Base-by-base conservation (phyloP, 2,797 vertebrate genomes). In the Apodemus agrarius region DNA sequence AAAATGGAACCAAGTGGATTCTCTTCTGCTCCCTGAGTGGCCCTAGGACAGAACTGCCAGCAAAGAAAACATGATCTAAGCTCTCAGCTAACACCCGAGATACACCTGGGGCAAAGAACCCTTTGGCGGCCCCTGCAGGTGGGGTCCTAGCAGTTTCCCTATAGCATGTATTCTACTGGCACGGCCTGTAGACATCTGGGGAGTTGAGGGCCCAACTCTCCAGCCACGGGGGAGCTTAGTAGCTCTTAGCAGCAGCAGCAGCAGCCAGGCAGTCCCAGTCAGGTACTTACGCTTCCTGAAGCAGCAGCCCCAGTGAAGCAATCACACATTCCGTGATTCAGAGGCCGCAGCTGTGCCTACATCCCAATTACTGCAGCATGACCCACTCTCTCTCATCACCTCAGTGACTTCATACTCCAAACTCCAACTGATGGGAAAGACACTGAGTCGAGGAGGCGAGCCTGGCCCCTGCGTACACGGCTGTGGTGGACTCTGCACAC, bases 381-480 rank as follows among this genome's bases (percentile, higher is more conserved):
- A 79, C 49, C 54, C 26, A 69, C 63, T 13, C 61, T 13, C 61
- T 29, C 26, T 65, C 63, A 49, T 22, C 74, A 16, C 87, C 82
- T 78, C 95, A 98, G 75, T 52, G 78, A 91, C 63, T 91, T 65
- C 24, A 75, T 89, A n/a, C 57, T 57, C 19, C 76, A 43, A 87
- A 54, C 24, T 85, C 46, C 57, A 90, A 12, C 89, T 65, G 49
- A 94, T 85, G 67, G 59, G 82, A 90, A 90, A 85, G 46, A 37
- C 22, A 63, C 40, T 43, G 37, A 82, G 83, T 86, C 6, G 40
- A 78, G 49, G 76, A 43, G 29, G 16, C 34, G 34, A 37, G 43
- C 31, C 54, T 54, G 21, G 8, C 14, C 43, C 10, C 7, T 40
- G 34, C 52, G 6, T 22, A 29, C 40, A 10, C 49, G 26, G 57